Evolutionary conservation across 2,797 vertebrate species (phyloP).

Genomic region (Amblyraja radiata): DNA sequence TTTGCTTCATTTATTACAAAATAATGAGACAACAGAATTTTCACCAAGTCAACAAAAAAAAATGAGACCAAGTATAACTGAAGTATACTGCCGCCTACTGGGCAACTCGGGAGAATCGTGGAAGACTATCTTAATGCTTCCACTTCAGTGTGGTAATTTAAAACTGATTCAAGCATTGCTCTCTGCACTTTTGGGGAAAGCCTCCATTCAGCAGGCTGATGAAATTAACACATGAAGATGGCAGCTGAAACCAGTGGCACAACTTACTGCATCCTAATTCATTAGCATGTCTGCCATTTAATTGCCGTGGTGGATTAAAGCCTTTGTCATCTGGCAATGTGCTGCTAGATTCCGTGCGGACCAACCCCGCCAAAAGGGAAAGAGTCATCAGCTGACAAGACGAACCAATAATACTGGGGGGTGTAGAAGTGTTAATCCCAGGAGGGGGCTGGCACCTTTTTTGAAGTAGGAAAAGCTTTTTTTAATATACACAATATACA

Average conservation of each 20-base stretch:
- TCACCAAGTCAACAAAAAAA: neutral
- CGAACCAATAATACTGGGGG: neutral
- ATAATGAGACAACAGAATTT: neutral
- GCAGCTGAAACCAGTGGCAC: constrained; percentile 33
- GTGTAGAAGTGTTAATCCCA: neutral
- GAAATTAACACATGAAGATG: constrained; percentile 34
- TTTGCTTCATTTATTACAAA: neutral
- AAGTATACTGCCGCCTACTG: constrained; percentile 25
- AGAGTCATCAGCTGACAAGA: neutral
- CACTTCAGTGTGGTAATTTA: neutral
- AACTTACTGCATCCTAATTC: constrained; percentile 8
- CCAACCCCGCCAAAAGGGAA: neutral
- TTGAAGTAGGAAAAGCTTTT: neutral
- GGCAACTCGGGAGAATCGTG: neutral
- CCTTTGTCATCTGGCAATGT: neutral
- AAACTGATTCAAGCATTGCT: constrained; percentile 8
- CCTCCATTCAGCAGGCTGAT: neutral
- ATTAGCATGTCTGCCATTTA: constrained; percentile 27
- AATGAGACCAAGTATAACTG: neutral
- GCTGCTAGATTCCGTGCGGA: neutral
- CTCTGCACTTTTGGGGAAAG: neutral
- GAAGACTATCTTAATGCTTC: neutral
- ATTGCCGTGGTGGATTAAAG: neutral
- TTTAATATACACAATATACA: neutral
- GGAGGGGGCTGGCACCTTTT: neutral